Base-by-base conservation (phyloP, 2,797 vertebrate species). In the Neosilurus hyrtlii region DNA sequence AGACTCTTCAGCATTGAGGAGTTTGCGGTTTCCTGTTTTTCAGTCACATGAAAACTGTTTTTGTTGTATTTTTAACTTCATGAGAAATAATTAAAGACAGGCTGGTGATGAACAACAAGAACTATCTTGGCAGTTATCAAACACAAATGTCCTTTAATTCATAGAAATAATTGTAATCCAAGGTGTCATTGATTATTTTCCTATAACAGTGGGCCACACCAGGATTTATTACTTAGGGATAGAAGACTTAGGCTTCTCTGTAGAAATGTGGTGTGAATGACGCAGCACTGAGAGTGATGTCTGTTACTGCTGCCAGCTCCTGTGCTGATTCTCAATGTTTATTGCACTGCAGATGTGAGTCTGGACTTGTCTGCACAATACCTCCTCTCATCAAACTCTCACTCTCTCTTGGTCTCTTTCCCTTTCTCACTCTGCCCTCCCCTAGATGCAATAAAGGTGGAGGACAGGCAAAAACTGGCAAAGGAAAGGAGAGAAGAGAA, bases 401-500 rank as follows among this genome's bases (percentile, higher is more conserved):
- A 76, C 56, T 74, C 7, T 84, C 59, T 52, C 35, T 37, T 9
- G n/a, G 15, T 72, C 61, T 82, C 63, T 37, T 10, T 71, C 63
- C 61, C 59, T 49, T 54, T 61, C 70, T 73, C 49, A 56, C 51
- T 75, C 37, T 76, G 35, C 14, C 35, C 14, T 16, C 18, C 73
- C 57, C n/a, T 88, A 99, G 98, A 98, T 88, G 83, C 90, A 9
- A 92, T 95, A 82, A 99, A 96, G 91, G 94, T 96, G 71, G 96
- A 96, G 83, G 96, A 97, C 1, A 94, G 97, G 85, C 97, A 98
- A 92, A 97, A 96, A 88, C 94, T 96, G 84, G 98, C 97, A 0
- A 97, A 97, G 90, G 96, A 98, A 86, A 93, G 97, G 20, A 91
- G 98, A 12, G 97, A 98, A 86, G 97, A 99, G 73, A 94, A 96